Evolutionary conservation across 1,140 invertebrate species (phyloP), one percentile per base, ranked within the genome.

Genomic region (Drosophila equinoxialis): DNA sequence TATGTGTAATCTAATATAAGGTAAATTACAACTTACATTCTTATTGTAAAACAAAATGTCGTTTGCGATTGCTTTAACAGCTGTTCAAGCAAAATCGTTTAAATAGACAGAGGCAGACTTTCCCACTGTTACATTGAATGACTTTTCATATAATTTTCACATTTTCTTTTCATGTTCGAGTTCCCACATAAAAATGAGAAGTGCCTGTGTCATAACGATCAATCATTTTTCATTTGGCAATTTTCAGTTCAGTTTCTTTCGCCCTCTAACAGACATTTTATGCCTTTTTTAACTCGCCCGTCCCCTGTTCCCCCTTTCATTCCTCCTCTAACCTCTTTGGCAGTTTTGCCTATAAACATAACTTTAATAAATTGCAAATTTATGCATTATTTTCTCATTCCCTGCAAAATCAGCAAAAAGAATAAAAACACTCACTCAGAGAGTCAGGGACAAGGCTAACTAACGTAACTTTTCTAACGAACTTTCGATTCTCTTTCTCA

Each of bases 151-250:
- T 51, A 51, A 51, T 51, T 51, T 51, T 20, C 17, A 51, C 45
- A 23, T 51, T 51, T 23, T 51, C 17, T 20, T 20, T 48, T 48
- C 45, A 30, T 5, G 0, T 30, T 26, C 23, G 23, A 30, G 30
- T 30, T 26, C 23, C 23, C 17, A 20, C 55, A 65, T 65, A 55
- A 55, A 57, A 57, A 41, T 17, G 35, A 30, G 10, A 51, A 66
- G 35, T 39, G 23, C 4, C 23, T n/a, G 48, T 1, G 33, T 26
- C 54, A 35, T 58, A 58, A 35, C 65, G 41, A 65, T 68, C 70
- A 73, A 76, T 73, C 70, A 76, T 39, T 63, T 48, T 55, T 33
- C 8, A 14, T 59, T 13, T 55, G 57, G 57, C 39, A 39, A 63
- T 37, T 68, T 59, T 23, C 41, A 51, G 45, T 51, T 51, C 45